These are phyloP conservation scores for Gastrophysa polygoni DNA, from an alignment of 2,888 invertebrate species.

Conservation along the genomic window DNA sequence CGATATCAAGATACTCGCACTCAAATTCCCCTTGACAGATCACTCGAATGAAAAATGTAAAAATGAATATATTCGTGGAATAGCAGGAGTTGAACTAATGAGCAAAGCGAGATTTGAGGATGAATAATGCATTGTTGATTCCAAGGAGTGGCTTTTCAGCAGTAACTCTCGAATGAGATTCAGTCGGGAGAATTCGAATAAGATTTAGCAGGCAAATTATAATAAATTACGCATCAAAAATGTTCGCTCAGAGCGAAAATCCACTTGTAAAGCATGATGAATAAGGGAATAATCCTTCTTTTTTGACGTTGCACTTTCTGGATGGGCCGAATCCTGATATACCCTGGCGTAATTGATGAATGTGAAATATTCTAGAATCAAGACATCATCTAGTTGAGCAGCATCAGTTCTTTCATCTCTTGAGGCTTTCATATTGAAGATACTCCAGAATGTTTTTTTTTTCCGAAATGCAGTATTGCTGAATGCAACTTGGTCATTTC, in stretches of 20 bases:
- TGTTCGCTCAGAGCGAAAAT: slow-evolving; percentile 30
- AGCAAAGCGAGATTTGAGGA: slow-evolving; percentile 39
- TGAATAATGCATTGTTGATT: slow-evolving; percentile 51
- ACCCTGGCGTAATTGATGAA: not conserved
- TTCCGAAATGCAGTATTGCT: no score
- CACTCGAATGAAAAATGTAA: slow-evolving; percentile 12
- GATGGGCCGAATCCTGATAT: not conserved
- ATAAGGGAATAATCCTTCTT: slow-evolving; percentile 4
- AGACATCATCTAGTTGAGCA: not conserved
- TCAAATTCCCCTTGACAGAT: slow-evolving; percentile 6
- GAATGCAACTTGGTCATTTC: no score
- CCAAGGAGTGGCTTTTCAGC: slow-evolving; percentile 33
- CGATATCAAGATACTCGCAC: not conserved
- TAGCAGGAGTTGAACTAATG: slow-evolving; percentile 29
- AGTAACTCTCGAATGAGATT: slow-evolving; percentile 38
- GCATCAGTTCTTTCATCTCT: not conserved
- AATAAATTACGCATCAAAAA: slow-evolving; percentile 44
- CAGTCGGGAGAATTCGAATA: slow-evolving; percentile 18
- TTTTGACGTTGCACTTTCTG: slow-evolving; percentile 7
- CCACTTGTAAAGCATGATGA: slow-evolving; percentile 30
- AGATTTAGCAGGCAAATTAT: slow-evolving; percentile 34
- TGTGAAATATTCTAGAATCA: not conserved
- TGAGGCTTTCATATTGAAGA: no score
- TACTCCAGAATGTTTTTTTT: no score
- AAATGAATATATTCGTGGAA: slow-evolving; percentile 24